phyloP scores from a whole-genome alignment of 2,113 vertebrate species.

The Desmodus rotundus region DNA sequence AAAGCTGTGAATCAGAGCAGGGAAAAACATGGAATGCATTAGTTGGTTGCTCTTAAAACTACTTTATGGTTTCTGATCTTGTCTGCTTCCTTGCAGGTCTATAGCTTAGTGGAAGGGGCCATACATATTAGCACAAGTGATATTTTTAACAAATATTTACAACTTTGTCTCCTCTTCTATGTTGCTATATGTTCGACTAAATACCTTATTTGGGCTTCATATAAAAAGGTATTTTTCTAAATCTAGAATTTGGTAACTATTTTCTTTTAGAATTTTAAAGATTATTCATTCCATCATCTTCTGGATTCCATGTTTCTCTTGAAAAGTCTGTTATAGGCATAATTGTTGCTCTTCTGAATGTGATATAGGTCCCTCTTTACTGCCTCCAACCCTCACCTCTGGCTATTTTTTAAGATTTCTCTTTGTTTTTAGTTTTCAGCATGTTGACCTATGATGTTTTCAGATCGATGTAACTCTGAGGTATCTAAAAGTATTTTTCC shows the following conservation, averaged over 20 bases:
- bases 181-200: not conserved
- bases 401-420: not conserved
- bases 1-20: not conserved
- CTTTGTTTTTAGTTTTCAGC: not conserved
- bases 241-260: not conserved
- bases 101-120: not conserved
- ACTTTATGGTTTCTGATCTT: not conserved
- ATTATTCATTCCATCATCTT: not conserved
- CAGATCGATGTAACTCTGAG: not conserved
- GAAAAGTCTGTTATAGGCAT: not conserved
- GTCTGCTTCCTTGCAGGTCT: not conserved
- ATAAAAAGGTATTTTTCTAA: not conserved
- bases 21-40: not conserved
- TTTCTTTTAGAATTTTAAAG: not conserved
- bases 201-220: not conserved
- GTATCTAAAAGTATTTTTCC: not conserved
- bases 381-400: not conserved
- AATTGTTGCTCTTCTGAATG: not conserved
- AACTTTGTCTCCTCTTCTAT: not conserved
- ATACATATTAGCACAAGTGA: not conserved
- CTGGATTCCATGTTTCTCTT: not conserved
- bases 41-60: not conserved
- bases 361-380: not conserved
- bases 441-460: not conserved
- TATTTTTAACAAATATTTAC: not conserved